A percentile compares a stretch with the other conserved stretches of the same genome.
These are phyloP conservation scores for Netelia fuscicornis DNA, from an alignment of 2,888 invertebrate species.

Conservation along the genomic window DNA sequence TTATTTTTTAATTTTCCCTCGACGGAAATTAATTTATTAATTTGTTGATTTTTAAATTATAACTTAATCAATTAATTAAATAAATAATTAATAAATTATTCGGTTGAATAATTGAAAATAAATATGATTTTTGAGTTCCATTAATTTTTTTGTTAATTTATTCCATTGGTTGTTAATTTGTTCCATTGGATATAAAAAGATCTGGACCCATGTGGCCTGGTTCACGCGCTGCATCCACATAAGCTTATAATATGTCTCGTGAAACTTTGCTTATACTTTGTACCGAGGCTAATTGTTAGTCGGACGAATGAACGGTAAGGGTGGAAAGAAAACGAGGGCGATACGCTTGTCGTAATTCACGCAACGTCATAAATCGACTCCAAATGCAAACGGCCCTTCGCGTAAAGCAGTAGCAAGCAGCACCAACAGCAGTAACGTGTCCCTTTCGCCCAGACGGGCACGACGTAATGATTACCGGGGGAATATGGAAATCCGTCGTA, in stretches of 20 bases:
- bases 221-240: constrained; percentile 31
- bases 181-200: constrained; percentile 24
- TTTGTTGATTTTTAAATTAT: not conserved
- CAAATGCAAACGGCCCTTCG: constrained; percentile 50
- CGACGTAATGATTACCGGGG: constrained; percentile 66
- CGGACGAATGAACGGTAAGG: constrained; percentile 45
- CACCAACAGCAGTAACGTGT: constrained; percentile 47
- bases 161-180: constrained; percentile 23
- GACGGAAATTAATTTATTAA: too few relatives aligned
- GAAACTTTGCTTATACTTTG: constrained; percentile 47
- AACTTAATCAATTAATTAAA: not conserved
- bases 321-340: constrained; percentile 31
- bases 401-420: constrained; percentile 9
- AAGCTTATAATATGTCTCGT: not conserved
- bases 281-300: constrained; percentile 64
- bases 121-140: not conserved
- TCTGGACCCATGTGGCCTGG: constrained; percentile 28
- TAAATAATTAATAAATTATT: not conserved
- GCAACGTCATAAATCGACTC: constrained; percentile 61
- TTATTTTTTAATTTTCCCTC: too few relatives aligned
- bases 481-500: constrained; percentile 64
- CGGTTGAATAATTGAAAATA: not conserved
- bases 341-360: constrained; percentile 60
- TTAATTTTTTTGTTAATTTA: constrained; percentile 30
- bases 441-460: constrained; percentile 48